A percentile compares a stretch with the other conserved stretches of the same genome.
phyloP scores from a whole-genome alignment of 2,113 vertebrate genomes.

The Pelodiscus sinensis region DNA sequence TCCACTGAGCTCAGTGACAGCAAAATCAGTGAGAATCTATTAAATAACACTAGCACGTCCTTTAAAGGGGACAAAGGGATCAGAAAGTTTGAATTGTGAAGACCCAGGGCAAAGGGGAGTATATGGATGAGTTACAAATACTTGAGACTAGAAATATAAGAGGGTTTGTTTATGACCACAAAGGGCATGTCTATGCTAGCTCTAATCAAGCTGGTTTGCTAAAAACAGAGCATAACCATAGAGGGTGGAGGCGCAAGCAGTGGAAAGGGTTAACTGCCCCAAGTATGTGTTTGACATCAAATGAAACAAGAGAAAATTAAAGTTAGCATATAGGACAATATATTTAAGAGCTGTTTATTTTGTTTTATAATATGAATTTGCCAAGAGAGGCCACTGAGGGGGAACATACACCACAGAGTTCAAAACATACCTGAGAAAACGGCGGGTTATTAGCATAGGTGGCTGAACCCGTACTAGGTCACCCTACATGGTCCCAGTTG shows the following conservation, averaged over 20 bases:
- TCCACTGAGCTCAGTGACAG: neutral
- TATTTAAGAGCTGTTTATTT: fast-evolving
- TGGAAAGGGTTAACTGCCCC: neutral
- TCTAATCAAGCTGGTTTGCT: neutral
- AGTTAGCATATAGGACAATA: neutral
- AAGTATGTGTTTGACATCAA: neutral
- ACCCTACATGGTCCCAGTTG: neutral
- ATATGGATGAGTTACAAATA: neutral
- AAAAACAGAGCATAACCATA: neutral
- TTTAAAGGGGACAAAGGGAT: neutral
- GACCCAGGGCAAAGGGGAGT: neutral
- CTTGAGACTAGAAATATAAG: neutral
- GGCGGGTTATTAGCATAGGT: neutral
- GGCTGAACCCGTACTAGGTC: neutral
- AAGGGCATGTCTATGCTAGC: neutral
- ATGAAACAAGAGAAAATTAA: neutral
- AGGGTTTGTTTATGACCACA: neutral
- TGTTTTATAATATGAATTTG: neutral
- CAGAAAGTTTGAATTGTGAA: neutral
- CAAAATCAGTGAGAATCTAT: neutral
- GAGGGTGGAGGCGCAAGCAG: no score
- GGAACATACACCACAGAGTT: neutral
- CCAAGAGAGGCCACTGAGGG: neutral
- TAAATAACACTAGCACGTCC: neutral
- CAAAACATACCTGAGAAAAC: neutral